phyloP scores from a whole-genome alignment of 2,113 vertebrate genomes.

The Physeter macrocephalus region DNA sequence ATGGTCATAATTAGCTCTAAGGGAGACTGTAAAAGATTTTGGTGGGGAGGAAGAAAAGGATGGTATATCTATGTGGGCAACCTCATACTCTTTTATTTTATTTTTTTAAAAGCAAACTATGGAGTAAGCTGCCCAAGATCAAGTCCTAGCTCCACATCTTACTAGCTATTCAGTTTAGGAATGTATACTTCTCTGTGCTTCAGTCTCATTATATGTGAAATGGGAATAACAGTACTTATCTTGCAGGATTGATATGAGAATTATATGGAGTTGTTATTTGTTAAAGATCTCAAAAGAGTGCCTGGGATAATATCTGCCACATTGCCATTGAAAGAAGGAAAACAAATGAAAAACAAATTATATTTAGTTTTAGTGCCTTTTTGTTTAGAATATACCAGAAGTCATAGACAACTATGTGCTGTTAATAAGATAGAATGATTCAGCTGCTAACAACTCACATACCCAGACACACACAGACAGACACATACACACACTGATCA shows the following conservation, averaged over 20 bases:
- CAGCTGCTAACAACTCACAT: neutral
- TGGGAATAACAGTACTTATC: neutral
- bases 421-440: neutral
- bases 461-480: neutral
- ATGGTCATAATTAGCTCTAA: neutral
- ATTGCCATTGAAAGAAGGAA: neutral
- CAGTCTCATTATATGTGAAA: neutral
- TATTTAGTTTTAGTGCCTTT: neutral
- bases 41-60: accelerated
- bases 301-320: neutral
- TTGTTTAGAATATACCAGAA: neutral
- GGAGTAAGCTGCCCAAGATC: neutral
- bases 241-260: neutral
- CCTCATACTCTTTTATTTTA: neutral
- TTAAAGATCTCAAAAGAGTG: neutral
- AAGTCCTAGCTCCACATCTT: neutral
- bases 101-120: neutral
- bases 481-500: neutral
- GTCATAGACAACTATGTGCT: neutral
- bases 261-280: neutral
- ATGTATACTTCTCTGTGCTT: neutral
- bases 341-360: neutral
- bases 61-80: neutral
- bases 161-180: neutral
- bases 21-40: neutral